phyloP scores from a whole-genome alignment of 2,888 invertebrate species.

The Aquatica leii region DNA sequence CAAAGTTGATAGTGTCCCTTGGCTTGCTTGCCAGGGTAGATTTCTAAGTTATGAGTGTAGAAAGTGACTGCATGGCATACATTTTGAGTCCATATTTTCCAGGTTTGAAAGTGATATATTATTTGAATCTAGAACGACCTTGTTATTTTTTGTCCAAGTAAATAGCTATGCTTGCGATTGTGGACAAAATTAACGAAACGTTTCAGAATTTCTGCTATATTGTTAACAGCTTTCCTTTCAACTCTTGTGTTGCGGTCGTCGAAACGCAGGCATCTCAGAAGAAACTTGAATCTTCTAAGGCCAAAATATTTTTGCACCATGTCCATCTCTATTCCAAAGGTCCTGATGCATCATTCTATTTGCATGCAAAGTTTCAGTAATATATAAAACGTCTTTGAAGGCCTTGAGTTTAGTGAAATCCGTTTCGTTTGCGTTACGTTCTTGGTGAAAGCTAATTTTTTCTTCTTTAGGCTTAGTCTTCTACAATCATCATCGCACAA shows the following conservation, averaged over 20 bases:
- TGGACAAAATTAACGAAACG: not conserved
- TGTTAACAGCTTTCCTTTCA: not conserved
- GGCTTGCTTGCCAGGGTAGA: not conserved
- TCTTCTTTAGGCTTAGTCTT: no score
- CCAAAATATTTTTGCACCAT: not conserved
- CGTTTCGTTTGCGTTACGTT: not conserved
- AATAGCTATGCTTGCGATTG: not conserved
- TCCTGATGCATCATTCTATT: not conserved
- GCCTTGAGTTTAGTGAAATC: not conserved
- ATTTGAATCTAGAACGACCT: not conserved
- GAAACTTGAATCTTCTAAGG: not conserved
- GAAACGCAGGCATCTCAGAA: no score
- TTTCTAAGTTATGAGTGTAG: not conserved
- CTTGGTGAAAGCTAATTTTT: not conserved
- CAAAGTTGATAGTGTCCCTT: not conserved
- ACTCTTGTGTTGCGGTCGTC: no score
- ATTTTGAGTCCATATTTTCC: not conserved
- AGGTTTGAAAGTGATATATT: not conserved
- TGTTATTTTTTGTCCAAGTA: not conserved
- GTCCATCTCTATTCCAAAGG: not conserved
- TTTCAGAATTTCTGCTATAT: not conserved
- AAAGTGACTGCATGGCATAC: not conserved
- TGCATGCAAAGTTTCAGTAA: not conserved
- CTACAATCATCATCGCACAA: no score
- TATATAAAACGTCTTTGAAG: no score